Evolutionary conservation across 2,113 vertebrate genomes (phyloP).

Genomic region (Hystrix cristata): DNA sequence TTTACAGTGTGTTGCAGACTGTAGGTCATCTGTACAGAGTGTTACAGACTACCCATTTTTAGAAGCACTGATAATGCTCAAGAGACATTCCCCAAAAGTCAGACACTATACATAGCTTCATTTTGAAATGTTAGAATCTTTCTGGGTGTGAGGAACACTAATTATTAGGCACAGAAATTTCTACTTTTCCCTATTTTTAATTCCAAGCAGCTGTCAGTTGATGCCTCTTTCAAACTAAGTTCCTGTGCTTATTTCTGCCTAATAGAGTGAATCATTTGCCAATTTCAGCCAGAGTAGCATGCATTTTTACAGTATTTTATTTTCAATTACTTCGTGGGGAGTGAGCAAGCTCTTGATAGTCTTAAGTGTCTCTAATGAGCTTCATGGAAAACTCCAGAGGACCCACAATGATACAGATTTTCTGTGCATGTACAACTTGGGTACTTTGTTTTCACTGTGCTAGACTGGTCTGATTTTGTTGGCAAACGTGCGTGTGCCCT

Average conservation of each 20-base stretch:
- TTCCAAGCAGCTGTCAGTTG: neutral
- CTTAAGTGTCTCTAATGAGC: constrained; percentile 7
- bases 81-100: neutral
- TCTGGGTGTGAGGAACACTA: constrained; percentile 37
- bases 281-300: neutral
- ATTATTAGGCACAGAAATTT: neutral
- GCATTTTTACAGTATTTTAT: constrained; percentile 45
- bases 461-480: neutral
- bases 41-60: neutral
- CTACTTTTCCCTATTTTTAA: constrained; percentile 32
- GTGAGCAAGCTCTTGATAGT: neutral
- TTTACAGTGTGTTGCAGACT: neutral
- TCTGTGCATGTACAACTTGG: neutral
- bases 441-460: neutral
- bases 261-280: constrained; percentile 41
- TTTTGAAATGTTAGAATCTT: constrained; percentile 49
- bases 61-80: neutral
- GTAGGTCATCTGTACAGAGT: neutral
- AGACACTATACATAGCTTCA: neutral
- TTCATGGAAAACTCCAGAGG: neutral
- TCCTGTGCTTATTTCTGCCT: constrained; percentile 4
- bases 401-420: neutral
- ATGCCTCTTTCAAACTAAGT: neutral
- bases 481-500: neutral
- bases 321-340: neutral